These are phyloP conservation scores for Heliconius nattereri DNA, from an alignment of 1,140 invertebrate species.

Conservation along the genomic window DNA sequence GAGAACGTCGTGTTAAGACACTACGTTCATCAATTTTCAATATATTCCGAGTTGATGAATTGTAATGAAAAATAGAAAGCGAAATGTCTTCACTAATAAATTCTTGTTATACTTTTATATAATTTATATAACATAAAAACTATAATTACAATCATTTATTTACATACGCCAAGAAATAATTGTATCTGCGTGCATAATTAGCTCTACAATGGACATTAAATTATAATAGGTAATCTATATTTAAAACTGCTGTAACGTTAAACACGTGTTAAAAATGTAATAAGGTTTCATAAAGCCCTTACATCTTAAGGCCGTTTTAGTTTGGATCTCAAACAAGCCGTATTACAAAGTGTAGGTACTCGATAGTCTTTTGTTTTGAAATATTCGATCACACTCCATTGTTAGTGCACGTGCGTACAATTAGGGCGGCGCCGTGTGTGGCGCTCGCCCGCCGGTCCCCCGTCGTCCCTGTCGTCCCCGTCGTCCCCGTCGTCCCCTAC, in stretches of 20 bases:
- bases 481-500: background rate
- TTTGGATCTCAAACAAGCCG: background rate
- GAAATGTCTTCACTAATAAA: no score
- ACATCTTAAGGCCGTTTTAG: background rate
- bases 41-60: no score
- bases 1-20: no score
- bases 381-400: constrained; percentile 8
- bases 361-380: background rate
- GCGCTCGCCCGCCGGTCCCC: background rate
- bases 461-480: no score
- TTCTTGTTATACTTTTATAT: no score
- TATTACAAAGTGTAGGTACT: background rate
- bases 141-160: background rate
- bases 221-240: background rate
- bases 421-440: background rate
- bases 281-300: no score
- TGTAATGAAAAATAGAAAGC: no score
- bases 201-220: background rate
- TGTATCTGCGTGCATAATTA: background rate
- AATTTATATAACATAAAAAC: no score
- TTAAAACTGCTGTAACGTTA: background rate
- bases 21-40: no score
- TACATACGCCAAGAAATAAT: background rate
- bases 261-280: background rate
- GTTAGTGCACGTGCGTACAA: constrained; percentile 10